Base-by-base conservation (phyloP, 2,888 invertebrate genomes). In the Dasypogon diadema region DNA sequence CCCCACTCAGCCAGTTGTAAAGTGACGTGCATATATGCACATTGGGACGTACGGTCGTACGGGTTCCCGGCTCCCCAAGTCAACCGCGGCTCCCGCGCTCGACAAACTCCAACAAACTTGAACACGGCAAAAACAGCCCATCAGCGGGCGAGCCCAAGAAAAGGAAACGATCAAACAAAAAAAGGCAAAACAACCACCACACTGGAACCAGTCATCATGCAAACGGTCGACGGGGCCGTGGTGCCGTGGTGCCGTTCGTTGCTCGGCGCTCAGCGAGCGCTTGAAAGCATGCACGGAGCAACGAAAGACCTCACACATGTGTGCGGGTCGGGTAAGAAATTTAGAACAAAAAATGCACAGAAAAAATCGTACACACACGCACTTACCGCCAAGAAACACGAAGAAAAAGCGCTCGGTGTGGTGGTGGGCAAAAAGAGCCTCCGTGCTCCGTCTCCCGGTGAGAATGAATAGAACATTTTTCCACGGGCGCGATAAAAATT, bases 281-380 rank as follows among this genome's bases (percentile, higher is more conserved):
- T 42, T 42, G 30, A 26, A 34, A 51, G 68, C 54, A 18, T 22
- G 12, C 70, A 51, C 30, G 37, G 16, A 14, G 5, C 63, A 22
- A 42, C 63, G 6, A 63, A 63, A 21, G 48, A 48, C 4, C 26
- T 48, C 65, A 26, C 30, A 24, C 26, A 48, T 14, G 6, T 22
- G 22, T 18, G 24, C 54, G 22, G 2, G 46, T 12, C 22, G 10
- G n/a, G n/a, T 18, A 54, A 54, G 54, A 70, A 54, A 70, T 54
- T 68, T 54, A 70, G 34, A 70, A 54, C 51, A 70, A 54, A 70
- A 70, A 65, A 46, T 46, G 1, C 22, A 48, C 42, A 18, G 48
- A 65, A 70, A 68, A 70, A 70, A 70, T 21, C 14, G 18, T 54
- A 70, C 70, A 70, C 70, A 70, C 54, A 70, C 70, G 54, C 70